Base-by-base conservation (phyloP, 1,140 invertebrate species). In the Leptopilina clavipes region DNA sequence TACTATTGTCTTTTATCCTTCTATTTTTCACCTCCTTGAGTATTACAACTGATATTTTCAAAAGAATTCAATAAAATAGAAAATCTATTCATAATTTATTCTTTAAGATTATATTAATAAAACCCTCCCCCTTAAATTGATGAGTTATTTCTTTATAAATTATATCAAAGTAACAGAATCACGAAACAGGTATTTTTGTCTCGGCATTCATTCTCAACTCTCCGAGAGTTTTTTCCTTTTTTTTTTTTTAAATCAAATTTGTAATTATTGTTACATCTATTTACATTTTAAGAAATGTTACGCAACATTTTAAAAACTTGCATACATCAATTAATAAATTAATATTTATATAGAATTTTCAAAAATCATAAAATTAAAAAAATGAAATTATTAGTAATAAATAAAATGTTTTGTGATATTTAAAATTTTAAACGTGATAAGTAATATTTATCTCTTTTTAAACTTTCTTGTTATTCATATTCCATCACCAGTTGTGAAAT, bases 91-190 rank as follows among this genome's bases (percentile, higher is more conserved):
- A 52, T 52, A 2, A 52, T 52, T 52, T 52, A 52, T 17, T 17
- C 5, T 52, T 17, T 31, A 52, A 2, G 14, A 1, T 52, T 52
- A 52, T 52, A 52, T 52, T 52, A 52, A 52, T 52, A 52, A 52
- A 52, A 17, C 17, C 3, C 14, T 17, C 7, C 14, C n/a, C 5
- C 25, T 31, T 31, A 2, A 1, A n/a, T 52, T 52, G 48, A 17
- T 52, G 37, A 6, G 48, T 52, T 52, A 52, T 52, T 52, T 52
- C 48, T 52, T 52, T 52, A 52, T 52, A 52, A 52, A 52, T 52
- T 52, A 17, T 52, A 52, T 52, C 48, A 52, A 52, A 52, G 8
- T 17, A n/a, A 17, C 48, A 52, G 14, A 17, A 52, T 17, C n/a
- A 52, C 6, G 14, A 17, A 52, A 52, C n/a, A 52, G n/a, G 48